Evolutionary conservation across 2,797 vertebrate genomes (phyloP), one percentile per base, ranked within the genome.

Genomic region (Rhynchonycteris naso): DNA sequence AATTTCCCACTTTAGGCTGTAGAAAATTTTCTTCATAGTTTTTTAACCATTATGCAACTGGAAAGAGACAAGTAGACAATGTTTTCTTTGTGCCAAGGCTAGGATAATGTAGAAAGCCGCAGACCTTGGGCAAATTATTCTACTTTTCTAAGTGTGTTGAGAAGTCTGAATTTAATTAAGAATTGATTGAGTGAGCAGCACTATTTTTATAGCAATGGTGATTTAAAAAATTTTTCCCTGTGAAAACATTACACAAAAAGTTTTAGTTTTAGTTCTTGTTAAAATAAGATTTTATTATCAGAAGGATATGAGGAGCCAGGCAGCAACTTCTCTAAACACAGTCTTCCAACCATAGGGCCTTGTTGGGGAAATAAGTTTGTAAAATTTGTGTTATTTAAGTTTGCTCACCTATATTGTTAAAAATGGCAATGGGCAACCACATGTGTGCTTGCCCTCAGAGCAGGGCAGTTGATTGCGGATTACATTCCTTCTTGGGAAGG

Each of bases 131-230:
- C 50, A 84, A 89, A 84, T 93, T 90, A 85, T 54, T 88, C 47
- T 28, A 5, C 58, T 95, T 90, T 56, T 93, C 13, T 72, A 66
- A 80, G 58, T 50, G 83, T 72, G 56, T 56, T 92, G 86, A 92
- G 33, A 94, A 83, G 58, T 81, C 95, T 95, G 89, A 56, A 87
- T 92, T 96, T 93, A 82, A 94, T 96, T 97, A 95, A 50, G 89
- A 76, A 61, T 30, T 83, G 72, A 59, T 84, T 61, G 50, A 88
- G 61, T 83, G 69, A 94, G 61, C 83, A 69, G 75, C 38, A 74
- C 56, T 87, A 56, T 89, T 91, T 95, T 94, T 92, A 95, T 26
- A 89, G 86, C 18, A 92, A n/a, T 33, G 11, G 9, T 68, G 61
- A 79, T 72, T 91, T 90, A 19, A 50, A 79, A 82, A 71, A 92